These are phyloP conservation scores for Mobula birostris DNA, from an alignment of 2,113 vertebrate species.

Conservation along the genomic window DNA sequence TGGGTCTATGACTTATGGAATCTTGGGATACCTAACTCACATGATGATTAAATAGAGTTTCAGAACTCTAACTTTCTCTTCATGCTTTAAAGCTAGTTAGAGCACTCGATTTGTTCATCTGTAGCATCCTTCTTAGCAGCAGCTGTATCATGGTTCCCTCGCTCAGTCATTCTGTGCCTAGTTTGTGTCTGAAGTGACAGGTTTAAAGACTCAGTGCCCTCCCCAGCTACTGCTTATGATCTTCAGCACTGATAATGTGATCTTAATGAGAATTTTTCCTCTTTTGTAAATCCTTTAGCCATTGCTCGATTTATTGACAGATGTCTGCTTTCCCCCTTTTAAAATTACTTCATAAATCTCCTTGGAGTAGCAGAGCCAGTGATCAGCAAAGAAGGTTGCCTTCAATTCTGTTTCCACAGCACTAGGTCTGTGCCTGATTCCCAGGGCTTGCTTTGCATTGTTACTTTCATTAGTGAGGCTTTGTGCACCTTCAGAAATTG, in stretches of 20 bases:
- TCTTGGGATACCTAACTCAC: background rate
- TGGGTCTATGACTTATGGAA: background rate
- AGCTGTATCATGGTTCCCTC: conserved; percentile 50
- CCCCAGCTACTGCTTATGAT: conserved; percentile 71
- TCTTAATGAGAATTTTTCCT: conserved; percentile 82
- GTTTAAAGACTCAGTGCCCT: conserved; percentile 60
- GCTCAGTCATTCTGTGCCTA: conserved; percentile 70
- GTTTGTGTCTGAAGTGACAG: conserved; percentile 70
- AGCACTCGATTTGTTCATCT: background rate
- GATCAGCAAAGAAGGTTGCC: conserved; percentile 63
- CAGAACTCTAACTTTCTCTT: background rate
- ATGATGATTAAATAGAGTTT: background rate
- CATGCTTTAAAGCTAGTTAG: background rate
- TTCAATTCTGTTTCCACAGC: conserved; percentile 11
- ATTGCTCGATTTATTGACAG: conserved; percentile 81
- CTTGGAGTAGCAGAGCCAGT: conserved; percentile 73
- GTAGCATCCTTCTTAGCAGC: background rate
- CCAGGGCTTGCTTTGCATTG: conserved; percentile 2
- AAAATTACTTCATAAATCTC: conserved; percentile 86
- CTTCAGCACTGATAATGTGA: conserved; percentile 73
- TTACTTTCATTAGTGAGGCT: conserved; percentile 10
- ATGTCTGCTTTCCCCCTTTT: conserved; percentile 81
- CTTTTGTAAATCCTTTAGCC: conserved; percentile 77
- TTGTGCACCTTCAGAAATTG: conserved; percentile 36
- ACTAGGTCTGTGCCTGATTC: conserved; percentile 11